Evolutionary conservation across 2,113 vertebrate genomes (phyloP), one percentile per base, ranked within the genome.

Genomic region (Suncus etruscus): DNA sequence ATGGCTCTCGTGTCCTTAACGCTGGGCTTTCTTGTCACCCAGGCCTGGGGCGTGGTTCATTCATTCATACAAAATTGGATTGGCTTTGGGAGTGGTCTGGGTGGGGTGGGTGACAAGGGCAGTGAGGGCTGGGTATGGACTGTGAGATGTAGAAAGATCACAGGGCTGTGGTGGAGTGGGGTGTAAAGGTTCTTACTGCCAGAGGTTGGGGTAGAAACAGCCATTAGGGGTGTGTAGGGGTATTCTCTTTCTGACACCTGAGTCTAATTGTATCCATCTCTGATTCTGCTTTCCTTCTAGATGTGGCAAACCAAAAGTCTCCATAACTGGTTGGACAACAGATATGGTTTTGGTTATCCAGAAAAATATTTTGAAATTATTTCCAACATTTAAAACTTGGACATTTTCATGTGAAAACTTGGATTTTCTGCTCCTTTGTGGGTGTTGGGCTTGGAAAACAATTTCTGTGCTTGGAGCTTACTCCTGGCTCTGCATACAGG

Each of bases 1-100:
- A 95, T 1, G 31, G 94, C 96, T 97, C 95, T 96, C 29, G 0
- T 87, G 95, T 97, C 96, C 86, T n/a, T 32, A 76, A 0, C 14
- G 5, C 92, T 90, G 94, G 88, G 88, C 91, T 95, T 74, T 90
- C 95, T 93, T 90, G 20, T 32, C 11, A 61, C 58, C 16, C 32
- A 7, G 45, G 32, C 25, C n/a, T 24, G 25, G 76, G 20, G 8
- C 15, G 1, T 0, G 1, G 11, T 14, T 85, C 11, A 2, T 79
- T 76, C 45, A 68, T 0, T 1, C 18, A 9, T 3, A 8, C 16
- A 50, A 87, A 76, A 2, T 0, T 25, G 16, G 39, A 66, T 31
- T 10, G 27, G 27, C 4, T 20, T 25, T 10, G 50, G 0, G 0
- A 6, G n/a, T 83, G 78, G 54, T 15, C 63, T 22, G 4, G 4